Evolutionary conservation across 2,888 invertebrate genomes (phyloP).

Genomic region (Orchesella flavescens): DNA sequence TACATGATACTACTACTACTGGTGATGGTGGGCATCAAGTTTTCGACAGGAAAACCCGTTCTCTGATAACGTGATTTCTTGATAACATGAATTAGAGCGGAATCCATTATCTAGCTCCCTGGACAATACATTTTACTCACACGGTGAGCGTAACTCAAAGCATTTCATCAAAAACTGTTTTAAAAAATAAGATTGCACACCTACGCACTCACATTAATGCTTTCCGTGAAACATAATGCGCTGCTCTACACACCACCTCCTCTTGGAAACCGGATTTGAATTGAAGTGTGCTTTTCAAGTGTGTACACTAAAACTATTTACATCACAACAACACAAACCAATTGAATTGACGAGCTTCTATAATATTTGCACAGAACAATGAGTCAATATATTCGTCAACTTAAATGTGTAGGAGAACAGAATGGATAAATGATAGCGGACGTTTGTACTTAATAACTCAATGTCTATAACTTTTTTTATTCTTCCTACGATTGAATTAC

Average conservation of each 20-base stretch:
- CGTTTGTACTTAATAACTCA: too few species aligned
- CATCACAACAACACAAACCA: too few species aligned
- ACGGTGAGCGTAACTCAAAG: not conserved
- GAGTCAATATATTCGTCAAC: too few species aligned
- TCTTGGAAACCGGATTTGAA: not conserved
- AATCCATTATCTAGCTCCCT: conserved; percentile 33
- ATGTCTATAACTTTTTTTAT: too few species aligned
- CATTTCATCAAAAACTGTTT: not conserved
- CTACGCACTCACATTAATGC: not conserved
- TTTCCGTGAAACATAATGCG: not conserved
- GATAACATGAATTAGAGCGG: conserved; percentile 46
- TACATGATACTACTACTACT: too few species aligned
- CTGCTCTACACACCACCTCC: not conserved
- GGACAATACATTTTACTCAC: not conserved
- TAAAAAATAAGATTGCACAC: not conserved
- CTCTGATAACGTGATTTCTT: conserved; percentile 17
- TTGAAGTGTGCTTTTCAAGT: not conserved
- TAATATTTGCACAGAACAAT: too few species aligned
- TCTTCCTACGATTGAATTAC: too few species aligned
- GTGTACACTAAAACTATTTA: not conserved
- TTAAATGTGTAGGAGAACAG: too few species aligned
- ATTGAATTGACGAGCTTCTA: too few species aligned
- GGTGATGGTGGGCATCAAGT: too few species aligned
- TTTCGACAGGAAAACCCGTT: conserved; percentile 25
- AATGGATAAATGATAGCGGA: too few species aligned